These are phyloP conservation scores for Sphenopsis melanotis DNA, from an alignment of 2,797 vertebrate genomes.

Conservation along the genomic window DNA sequence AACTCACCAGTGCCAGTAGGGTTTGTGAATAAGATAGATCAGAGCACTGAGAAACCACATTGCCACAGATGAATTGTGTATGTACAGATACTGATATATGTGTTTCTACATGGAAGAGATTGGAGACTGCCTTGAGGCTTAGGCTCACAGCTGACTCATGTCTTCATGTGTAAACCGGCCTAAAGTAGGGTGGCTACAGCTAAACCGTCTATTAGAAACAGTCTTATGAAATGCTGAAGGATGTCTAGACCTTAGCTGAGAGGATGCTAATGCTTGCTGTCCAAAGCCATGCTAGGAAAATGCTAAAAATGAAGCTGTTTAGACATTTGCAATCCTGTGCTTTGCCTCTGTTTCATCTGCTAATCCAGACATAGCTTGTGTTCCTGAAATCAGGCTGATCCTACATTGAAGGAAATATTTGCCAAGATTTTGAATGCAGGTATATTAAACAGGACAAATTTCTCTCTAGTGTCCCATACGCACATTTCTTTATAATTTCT, in stretches of 20 bases:
- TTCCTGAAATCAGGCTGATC: neutral
- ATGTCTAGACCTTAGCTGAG: neutral
- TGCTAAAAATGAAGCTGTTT: neutral
- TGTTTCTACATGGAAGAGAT: neutral
- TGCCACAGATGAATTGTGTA: neutral
- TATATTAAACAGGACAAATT: neutral
- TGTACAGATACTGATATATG: neutral
- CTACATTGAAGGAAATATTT: neutral
- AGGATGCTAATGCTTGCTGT: neutral
- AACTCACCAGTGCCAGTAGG: neutral
- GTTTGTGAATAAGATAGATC: neutral
- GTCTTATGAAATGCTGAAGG: neutral
- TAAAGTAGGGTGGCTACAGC: neutral
- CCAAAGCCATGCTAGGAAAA: neutral
- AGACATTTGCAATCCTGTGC: neutral
- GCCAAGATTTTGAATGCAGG: neutral
- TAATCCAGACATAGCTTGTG: neutral
- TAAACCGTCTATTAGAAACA: neutral
- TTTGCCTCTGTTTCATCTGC: neutral
- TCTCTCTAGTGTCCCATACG: neutral
- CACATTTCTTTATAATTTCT: neutral
- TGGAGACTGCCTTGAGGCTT: neutral
- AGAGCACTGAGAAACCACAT: neutral
- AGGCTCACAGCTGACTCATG: neutral
- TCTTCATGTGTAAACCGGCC: neutral